Percentiles rank a stretch among this genome's conserved stretches.
Evolutionary conservation across 2,113 vertebrate species (phyloP).

Genomic region (Pristiophorus japonicus): DNA sequence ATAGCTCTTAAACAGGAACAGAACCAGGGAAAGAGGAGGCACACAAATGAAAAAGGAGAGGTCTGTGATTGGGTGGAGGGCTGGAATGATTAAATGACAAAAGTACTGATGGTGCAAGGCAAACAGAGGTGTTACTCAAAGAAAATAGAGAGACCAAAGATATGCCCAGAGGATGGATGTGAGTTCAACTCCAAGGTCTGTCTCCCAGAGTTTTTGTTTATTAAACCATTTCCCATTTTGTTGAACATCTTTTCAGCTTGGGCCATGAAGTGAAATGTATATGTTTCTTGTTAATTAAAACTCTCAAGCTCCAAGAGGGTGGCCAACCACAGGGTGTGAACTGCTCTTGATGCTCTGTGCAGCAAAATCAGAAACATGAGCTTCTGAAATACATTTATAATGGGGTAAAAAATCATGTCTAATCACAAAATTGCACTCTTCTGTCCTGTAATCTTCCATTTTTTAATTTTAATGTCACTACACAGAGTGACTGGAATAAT

Average conservation of each 20-base stretch:
- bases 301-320: background rate
- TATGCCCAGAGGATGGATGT: background rate
- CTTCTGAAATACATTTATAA: background rate
- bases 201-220: background rate
- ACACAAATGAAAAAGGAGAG: background rate
- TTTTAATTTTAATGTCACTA: background rate
- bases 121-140: background rate
- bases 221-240: background rate
- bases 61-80: background rate
- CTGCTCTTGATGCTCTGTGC: background rate
- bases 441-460: background rate
- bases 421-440: constrained; percentile 4
- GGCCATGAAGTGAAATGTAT: background rate
- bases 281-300: background rate
- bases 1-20: background rate
- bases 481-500: background rate
- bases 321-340: background rate
- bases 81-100: background rate
- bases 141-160: background rate
- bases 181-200: background rate
- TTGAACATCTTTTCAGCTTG: background rate
- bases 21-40: background rate
- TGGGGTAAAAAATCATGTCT: background rate
- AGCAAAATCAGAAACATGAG: background rate
- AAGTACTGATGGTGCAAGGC: background rate